Conservation (phyloP, 2,113 vertebrate genomes). For the Eptatretus burgeri region DNA sequence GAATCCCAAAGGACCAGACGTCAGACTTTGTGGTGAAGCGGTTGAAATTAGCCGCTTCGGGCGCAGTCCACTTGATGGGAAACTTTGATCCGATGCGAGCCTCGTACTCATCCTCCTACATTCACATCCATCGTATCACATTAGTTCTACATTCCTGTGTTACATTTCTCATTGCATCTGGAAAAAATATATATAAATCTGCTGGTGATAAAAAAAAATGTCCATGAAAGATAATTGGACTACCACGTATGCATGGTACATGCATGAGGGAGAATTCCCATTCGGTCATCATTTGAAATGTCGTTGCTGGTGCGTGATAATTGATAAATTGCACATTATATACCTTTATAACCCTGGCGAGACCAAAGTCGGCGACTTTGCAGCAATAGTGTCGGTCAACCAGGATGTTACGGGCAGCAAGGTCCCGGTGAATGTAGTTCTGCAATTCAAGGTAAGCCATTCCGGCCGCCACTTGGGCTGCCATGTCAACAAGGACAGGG, state of each 20-base stretch:
- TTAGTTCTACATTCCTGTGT: no score
- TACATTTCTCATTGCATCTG: no score
- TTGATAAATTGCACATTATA: neutral
- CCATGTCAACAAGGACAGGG: constrained; percentile 22
- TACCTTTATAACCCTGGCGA: constrained; percentile 39
- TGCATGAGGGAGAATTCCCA: no score
- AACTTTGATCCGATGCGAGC: constrained; percentile 38
- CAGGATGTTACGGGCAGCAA: constrained; percentile 41
- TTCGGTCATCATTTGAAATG: no score
- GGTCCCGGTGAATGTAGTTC: constrained; percentile 35
- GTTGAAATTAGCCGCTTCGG: constrained; percentile 33
- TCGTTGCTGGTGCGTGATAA: no score
- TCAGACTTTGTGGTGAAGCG: constrained; percentile 74
- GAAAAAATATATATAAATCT: no score
- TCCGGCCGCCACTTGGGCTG: constrained; percentile 31
- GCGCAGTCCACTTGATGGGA: constrained; percentile 91
- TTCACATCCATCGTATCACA: no score
- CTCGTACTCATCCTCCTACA: constrained; percentile 20
- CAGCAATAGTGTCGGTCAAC: constrained; percentile 32
- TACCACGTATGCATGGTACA: no score
- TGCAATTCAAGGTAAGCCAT: constrained; percentile 35
- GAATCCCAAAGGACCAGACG: constrained; percentile 77
- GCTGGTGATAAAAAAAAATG: no score
- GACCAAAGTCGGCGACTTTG: constrained; percentile 47
- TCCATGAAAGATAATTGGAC: no score